A percentile compares a stretch with the other conserved stretches of the same genome.
Evolutionary conservation across 2,797 vertebrate species (phyloP).

Genomic region (Dallia pectoralis): DNA sequence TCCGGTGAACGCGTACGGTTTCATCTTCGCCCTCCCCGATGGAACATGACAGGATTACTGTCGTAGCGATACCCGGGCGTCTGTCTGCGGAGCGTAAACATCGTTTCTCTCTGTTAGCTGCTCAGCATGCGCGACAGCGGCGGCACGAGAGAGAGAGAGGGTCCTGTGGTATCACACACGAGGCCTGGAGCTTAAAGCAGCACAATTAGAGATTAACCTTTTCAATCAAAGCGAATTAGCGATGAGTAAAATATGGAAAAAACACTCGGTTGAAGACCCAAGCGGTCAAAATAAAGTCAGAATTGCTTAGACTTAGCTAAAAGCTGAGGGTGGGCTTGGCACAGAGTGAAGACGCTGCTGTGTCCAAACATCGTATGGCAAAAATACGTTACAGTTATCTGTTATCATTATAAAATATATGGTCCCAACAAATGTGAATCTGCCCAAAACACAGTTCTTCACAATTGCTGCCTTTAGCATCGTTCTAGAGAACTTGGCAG

Average conservation of each 20-base stretch:
- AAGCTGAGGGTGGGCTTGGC: background rate
- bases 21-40: background rate
- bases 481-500: too few relatives aligned
- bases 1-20: slow-evolving; percentile 1
- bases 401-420: background rate
- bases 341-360: background rate
- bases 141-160: slow-evolving; percentile 34
- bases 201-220: background rate
- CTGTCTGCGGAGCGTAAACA: slow-evolving; percentile 25
- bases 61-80: background rate
- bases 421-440: too few relatives aligned
- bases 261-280: background rate
- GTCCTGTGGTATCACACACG: background rate
- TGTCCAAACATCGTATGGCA: background rate
- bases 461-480: too few relatives aligned
- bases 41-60: slow-evolving; percentile 15
- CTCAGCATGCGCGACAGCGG: slow-evolving; percentile 36
- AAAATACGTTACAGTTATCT: background rate
- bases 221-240: background rate
- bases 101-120: slow-evolving; percentile 34
- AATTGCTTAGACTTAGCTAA: too few relatives aligned
- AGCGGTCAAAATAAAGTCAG: background rate
- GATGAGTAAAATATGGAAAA: background rate
- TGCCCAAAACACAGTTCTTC: too few relatives aligned
- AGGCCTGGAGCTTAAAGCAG: background rate